These are phyloP conservation scores for Eufriesea mexicana DNA, from an alignment of 1,140 invertebrate genomes.

Conservation along the genomic window DNA sequence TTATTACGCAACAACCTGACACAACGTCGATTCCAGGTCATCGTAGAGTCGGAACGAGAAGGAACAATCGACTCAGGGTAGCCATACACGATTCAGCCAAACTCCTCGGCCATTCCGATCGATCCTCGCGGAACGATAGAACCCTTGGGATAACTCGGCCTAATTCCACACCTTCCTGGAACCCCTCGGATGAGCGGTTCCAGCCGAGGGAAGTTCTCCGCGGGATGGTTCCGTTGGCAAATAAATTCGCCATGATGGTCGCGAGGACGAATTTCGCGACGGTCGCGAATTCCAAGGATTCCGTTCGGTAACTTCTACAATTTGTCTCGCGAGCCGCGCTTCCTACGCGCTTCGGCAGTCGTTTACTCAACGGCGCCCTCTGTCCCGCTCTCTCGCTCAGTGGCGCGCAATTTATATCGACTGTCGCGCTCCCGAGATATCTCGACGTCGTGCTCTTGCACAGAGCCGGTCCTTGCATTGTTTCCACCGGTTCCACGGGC, in stretches of 20 bases:
- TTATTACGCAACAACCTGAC: no score
- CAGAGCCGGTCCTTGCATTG: conserved; percentile 11
- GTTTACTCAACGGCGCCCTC: conserved; percentile 25
- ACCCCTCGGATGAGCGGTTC: neutral
- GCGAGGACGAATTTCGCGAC: conserved; percentile 32
- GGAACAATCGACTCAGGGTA: no score
- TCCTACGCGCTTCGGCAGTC: conserved; percentile 54
- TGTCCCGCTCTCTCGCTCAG: neutral
- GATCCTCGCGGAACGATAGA: neutral
- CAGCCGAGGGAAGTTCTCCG: neutral
- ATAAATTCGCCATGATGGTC: neutral
- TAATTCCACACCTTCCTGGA: neutral
- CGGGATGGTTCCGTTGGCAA: neutral
- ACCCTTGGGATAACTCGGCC: neutral
- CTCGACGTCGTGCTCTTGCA: neutral
- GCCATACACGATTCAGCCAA: no score
- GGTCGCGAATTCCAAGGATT: conserved; percentile 51
- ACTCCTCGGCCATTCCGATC: neutral
- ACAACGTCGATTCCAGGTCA: no score
- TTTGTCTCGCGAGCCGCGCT: conserved; percentile 59
- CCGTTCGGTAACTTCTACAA: conserved; percentile 57
- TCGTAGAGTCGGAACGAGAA: no score
- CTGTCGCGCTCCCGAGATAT: neutral
- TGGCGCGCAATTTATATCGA: conserved; percentile 28
- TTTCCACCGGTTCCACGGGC: conserved; percentile 6